Conservation (phyloP, 2,888 invertebrate genomes). For the Penaeus monodon region DNA sequence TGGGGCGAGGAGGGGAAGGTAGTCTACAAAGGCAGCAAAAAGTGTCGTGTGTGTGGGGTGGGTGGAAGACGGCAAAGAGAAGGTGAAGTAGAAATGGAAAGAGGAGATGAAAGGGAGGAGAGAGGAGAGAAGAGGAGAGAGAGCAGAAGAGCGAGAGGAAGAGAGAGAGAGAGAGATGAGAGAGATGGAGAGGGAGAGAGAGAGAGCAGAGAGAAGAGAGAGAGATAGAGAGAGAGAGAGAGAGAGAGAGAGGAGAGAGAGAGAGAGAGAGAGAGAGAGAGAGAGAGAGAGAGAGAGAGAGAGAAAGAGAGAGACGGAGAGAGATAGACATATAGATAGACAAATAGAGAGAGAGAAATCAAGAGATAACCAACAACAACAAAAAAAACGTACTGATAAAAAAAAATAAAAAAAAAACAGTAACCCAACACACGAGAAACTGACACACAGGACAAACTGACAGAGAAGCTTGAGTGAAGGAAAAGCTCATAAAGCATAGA, state of each 20-base stretch:
- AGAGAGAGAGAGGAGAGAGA: constrained; percentile 2
- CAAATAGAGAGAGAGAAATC: background rate
- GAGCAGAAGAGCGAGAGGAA: background rate
- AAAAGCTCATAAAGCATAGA: background rate
- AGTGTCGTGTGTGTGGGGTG: too few species aligned
- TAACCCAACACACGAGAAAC: background rate
- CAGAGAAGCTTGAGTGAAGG: background rate
- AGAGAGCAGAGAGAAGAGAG: too few species aligned
- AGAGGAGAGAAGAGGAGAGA: background rate
- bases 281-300: background rate
- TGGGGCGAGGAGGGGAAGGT: too few species aligned
- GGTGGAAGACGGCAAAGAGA: too few species aligned
- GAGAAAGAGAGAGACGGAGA: background rate
- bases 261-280: constrained; percentile 4
- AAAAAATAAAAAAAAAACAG: background rate
- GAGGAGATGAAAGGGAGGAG: too few species aligned
- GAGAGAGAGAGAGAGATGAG: background rate
- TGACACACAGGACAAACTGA: constrained; percentile 1
- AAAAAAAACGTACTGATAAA: background rate
- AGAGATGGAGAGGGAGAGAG: background rate
- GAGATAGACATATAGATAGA: background rate
- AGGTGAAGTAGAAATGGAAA: too few species aligned
- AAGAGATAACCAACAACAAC: background rate
- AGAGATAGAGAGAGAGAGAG: background rate
- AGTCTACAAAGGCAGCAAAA: too few species aligned